phyloP scores from a whole-genome alignment of 2,113 vertebrate species.

The Atrichornis clamosus region DNA sequence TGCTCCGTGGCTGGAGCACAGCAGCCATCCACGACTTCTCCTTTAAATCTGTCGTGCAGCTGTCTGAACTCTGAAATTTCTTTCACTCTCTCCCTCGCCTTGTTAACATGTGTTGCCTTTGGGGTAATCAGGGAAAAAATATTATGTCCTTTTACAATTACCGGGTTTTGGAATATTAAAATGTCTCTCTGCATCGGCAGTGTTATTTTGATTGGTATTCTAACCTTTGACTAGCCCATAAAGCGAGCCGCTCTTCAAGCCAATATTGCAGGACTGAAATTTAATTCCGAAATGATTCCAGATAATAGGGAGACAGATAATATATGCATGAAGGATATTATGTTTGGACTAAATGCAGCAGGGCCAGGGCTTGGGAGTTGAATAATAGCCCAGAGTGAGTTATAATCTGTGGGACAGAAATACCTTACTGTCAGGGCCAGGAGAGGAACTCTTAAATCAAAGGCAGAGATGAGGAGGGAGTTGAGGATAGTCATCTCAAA shows the following conservation, averaged over 20 bases:
- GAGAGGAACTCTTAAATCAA: slow-evolving; percentile 96
- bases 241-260: slow-evolving; percentile 86
- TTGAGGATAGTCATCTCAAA: slow-evolving; percentile 45
- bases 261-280: slow-evolving; percentile 92
- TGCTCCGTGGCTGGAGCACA: neutral
- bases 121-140: slow-evolving; percentile 90
- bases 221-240: slow-evolving; percentile 99
- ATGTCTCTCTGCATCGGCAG: slow-evolving; percentile 94
- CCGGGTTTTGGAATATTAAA: slow-evolving; percentile 98
- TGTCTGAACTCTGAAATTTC: slow-evolving; percentile 81
- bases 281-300: slow-evolving; percentile 98
- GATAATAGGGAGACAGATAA: slow-evolving; percentile 99
- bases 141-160: slow-evolving; percentile 99
- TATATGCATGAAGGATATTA: slow-evolving; percentile 99
- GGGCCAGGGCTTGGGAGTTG: slow-evolving; percentile 91
- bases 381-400: slow-evolving; percentile 93
- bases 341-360: slow-evolving; percentile 91
- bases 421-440: slow-evolving; percentile 94
- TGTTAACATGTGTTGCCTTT: slow-evolving; percentile 87
- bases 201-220: slow-evolving; percentile 99
- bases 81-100: slow-evolving; percentile 82
- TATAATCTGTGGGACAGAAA: slow-evolving; percentile 97
- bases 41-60: slow-evolving; percentile 82
- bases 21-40: slow-evolving; percentile 61
- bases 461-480: slow-evolving; percentile 56